Base-by-base conservation (phyloP, 2,113 vertebrate species). In the Psophia crepitans region DNA sequence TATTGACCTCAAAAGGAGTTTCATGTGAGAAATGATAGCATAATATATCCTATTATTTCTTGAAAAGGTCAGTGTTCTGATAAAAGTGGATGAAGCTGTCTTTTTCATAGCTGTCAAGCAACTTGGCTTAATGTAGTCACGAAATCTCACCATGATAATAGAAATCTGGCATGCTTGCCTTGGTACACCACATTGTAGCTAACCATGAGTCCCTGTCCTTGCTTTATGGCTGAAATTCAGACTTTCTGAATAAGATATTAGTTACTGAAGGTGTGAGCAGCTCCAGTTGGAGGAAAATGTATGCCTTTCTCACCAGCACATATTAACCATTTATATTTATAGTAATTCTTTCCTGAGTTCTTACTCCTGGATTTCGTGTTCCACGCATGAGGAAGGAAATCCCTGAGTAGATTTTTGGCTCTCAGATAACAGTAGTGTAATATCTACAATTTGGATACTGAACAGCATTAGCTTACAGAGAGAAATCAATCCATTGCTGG, bases 21-120 rank as follows among this genome's bases (percentile, higher is more conserved):
- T 82, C 53, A 56, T 63, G 85, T 64, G 92, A 92, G 85, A 89
- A 95, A 88, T 63, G 89, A 76, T 91, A 74, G 84, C 87, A 91
- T 75, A 49, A 71, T 96, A 85, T 35, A 46, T 71, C 66, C 89
- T 87, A 15, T 87, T 94, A 87, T 92, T 95, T 70, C 94, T 93
- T 64, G 85, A 88, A 95, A 96, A 97, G 89, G 89, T 96, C 87
- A 81, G 49, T 53, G 69, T 81, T 93, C 74, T 81, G 91, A 75
- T 89, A 56, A 15, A 95, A 87, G 81, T 70, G 64, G 80, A 96
- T 96, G 82, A 96, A 95, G 91, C 78, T 96, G 95, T 95, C 96
- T 96, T 93, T 95, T 96, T 95, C 84, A 94, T 78, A 86, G 92
- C 92, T 96, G 91, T 96, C 96, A 96, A 83, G 48, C 71, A 91